Evolutionary conservation across 2,113 vertebrate genomes (phyloP).

Genomic region (Gorilla gorilla): DNA sequence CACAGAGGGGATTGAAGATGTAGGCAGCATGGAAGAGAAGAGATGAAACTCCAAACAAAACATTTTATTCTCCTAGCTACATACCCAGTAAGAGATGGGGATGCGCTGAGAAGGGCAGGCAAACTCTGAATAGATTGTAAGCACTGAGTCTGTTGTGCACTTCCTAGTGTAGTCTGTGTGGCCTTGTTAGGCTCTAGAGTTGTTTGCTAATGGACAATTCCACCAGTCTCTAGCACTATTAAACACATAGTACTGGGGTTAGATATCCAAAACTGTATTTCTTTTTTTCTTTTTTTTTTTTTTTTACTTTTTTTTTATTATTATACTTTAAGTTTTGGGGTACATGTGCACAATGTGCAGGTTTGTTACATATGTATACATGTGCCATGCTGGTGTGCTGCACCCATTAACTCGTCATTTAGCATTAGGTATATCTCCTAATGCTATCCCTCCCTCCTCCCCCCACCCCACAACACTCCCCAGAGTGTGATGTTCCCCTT

Average conservation of each 20-base stretch:
- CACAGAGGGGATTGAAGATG: neutral
- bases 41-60: neutral
- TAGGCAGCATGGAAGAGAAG: neutral
- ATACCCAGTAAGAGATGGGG: neutral
- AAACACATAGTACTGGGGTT: neutral
- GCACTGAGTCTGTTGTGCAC: rapidly evolving
- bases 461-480: too few relatives aligned
- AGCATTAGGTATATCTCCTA: too few relatives aligned
- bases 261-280: neutral
- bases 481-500: too few relatives aligned
- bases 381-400: too few relatives aligned
- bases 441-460: too few relatives aligned
- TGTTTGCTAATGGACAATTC: neutral
- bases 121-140: neutral
- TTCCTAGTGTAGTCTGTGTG: rapidly evolving
- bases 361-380: too few relatives aligned
- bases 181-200: neutral
- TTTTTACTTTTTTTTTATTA: too few relatives aligned
- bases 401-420: too few relatives aligned
- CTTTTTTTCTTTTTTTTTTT: neutral
- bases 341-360: too few relatives aligned
- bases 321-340: too few relatives aligned
- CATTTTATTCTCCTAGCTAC: neutral
- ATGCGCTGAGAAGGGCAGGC: neutral
- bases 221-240: neutral